A percentile compares a stretch with the other conserved stretches of the same genome.
These are phyloP conservation scores for Ennomos fuscantarius DNA, from an alignment of 2,888 invertebrate species.

Conservation along the genomic window DNA sequence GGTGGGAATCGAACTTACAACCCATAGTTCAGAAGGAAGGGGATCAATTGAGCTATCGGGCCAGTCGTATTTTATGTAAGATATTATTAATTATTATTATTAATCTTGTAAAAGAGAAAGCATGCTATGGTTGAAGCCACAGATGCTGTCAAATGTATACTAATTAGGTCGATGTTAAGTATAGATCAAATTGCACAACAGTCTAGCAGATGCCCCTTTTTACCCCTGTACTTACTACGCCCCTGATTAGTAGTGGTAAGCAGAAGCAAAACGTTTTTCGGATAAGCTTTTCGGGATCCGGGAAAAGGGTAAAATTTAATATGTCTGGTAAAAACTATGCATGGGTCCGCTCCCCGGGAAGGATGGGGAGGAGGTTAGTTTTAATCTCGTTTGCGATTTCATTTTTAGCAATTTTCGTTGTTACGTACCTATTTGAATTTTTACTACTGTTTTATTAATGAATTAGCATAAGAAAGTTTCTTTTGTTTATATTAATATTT, in stretches of 20 bases:
- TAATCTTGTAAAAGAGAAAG: too few species aligned
- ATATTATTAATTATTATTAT: too few species aligned
- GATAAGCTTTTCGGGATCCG: constrained; percentile 62
- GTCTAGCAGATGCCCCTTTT: not conserved
- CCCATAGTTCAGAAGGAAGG: too few species aligned
- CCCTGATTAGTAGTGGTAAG: constrained; percentile 44
- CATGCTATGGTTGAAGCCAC: too few species aligned
- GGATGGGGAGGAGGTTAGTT: constrained; percentile 30
- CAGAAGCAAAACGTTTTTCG: constrained; percentile 57
- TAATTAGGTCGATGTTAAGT: too few species aligned
- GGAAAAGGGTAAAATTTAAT: constrained; percentile 62
- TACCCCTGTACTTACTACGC: constrained; percentile 11
- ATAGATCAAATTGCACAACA: too few species aligned
- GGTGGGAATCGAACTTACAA: too few species aligned
- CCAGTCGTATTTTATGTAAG: too few species aligned
- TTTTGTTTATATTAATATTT: not conserved
- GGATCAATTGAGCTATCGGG: too few species aligned
- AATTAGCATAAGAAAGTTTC: not conserved
- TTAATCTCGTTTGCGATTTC: constrained; percentile 39
- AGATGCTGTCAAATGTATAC: too few species aligned
- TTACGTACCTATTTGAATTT: constrained; percentile 26
- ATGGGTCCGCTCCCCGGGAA: constrained; percentile 34
- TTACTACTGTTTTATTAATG: constrained; percentile 12
- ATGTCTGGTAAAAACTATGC: constrained; percentile 56
- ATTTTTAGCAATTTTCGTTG: constrained; percentile 34